A percentile compares a stretch with the other conserved stretches of the same genome.
Conservation (phyloP, 2,888 invertebrate species). For the Perizoma affinitatum region DNA sequence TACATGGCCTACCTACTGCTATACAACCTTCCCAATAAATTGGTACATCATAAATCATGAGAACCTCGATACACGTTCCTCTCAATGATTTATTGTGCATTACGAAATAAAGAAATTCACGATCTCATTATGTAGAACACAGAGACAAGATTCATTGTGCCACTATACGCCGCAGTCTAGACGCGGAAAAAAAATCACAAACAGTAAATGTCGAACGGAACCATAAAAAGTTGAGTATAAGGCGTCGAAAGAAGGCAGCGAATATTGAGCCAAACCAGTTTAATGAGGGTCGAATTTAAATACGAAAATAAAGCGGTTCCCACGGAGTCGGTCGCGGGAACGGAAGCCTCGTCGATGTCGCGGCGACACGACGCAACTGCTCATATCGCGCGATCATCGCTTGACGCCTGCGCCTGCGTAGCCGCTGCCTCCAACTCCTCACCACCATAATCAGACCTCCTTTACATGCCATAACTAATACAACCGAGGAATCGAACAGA, state of each 20-base stretch:
- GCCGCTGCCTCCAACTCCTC: constrained; percentile 38
- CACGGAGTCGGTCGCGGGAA: constrained; percentile 82
- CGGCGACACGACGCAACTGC: constrained; percentile 53
- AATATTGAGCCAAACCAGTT: constrained; percentile 83
- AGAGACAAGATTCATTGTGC: constrained; percentile 56
- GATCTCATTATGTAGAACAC: constrained; percentile 60
- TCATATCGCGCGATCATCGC: constrained; percentile 52
- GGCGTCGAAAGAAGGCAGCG: constrained; percentile 84
- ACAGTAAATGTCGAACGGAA: constrained; percentile 82
- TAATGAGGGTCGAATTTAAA: constrained; percentile 84
- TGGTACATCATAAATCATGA: constrained; percentile 29
- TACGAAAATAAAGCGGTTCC: constrained; percentile 82
- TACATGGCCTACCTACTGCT: background rate
- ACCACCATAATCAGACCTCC: constrained; percentile 38
- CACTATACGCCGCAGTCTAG: constrained; percentile 65
- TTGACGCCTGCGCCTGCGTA: constrained; percentile 44
- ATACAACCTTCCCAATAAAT: constrained; percentile 18
- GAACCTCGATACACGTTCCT: constrained; percentile 33
- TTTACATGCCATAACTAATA: constrained; percentile 7
- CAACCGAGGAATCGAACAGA: constrained; percentile 41
- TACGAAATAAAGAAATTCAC: constrained; percentile 61
- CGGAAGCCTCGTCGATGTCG: constrained; percentile 77
- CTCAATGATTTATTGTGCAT: constrained; percentile 41
- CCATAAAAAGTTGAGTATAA: constrained; percentile 84
- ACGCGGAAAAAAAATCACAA: constrained; percentile 68